Conservation (phyloP, 2,797 vertebrate species). For the Apogon hyalosoma region DNA sequence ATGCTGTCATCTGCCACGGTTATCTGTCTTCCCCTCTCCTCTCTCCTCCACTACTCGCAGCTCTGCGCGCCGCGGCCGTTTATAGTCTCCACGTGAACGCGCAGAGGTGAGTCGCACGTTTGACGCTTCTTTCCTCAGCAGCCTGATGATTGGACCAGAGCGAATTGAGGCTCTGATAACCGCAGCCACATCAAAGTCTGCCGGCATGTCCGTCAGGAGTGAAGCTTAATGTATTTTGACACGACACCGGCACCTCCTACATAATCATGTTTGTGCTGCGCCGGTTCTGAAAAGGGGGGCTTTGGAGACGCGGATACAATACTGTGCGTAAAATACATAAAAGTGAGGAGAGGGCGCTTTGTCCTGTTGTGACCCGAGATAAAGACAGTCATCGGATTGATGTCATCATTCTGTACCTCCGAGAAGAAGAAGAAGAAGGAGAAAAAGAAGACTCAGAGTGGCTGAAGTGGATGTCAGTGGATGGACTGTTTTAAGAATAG, state of each 20-base stretch:
- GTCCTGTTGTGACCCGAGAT: not conserved
- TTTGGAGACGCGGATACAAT: conserved; percentile 20
- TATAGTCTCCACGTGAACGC: conserved; percentile 78
- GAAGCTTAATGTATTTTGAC: conserved; percentile 31
- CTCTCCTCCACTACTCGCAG: conserved; percentile 52
- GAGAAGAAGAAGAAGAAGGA: not conserved
- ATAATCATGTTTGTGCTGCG: conserved; percentile 39
- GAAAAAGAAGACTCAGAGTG: conserved; percentile 1
- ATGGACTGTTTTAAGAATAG: not conserved
- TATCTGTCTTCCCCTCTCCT: conserved; percentile 30
- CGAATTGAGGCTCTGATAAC: conserved; percentile 21
- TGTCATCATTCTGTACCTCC: not conserved
- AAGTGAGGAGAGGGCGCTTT: conserved; percentile 1
- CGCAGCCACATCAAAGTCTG: conserved; percentile 52
- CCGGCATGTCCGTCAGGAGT: conserved; percentile 32
- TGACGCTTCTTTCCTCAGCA: conserved; percentile 27
- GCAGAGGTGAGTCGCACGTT: conserved; percentile 52
- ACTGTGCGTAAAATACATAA: conserved; percentile 37
- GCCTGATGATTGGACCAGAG: conserved; percentile 51
- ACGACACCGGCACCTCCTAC: conserved; percentile 4
- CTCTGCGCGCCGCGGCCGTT: conserved; percentile 69
- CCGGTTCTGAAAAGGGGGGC: not conserved
- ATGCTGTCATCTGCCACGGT: conserved; percentile 25
- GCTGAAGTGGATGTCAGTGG: not conserved
- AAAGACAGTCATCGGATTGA: not conserved